Base-by-base conservation (phyloP, 2,888 invertebrate species). In the Eudemis profundana region DNA sequence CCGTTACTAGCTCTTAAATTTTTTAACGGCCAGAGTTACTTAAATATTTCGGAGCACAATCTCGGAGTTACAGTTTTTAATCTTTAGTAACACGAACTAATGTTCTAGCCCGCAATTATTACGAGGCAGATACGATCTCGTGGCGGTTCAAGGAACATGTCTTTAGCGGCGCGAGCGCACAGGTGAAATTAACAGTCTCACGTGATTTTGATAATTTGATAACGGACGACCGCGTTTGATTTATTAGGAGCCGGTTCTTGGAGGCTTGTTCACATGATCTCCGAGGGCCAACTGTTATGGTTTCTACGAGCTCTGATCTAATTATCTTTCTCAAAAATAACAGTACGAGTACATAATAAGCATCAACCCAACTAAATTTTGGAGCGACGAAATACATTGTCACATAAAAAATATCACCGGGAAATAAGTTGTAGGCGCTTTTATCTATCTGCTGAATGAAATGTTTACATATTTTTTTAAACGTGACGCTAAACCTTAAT, bases 141-240 rank as follows among this genome's bases (percentile, higher is more conserved):
- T 73, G 77, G 74, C 79, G 78, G 79, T 89, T 89, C 90, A 86
- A 81, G 86, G 89, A 90, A 90, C 85, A 84, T 82, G 84, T 84
- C 88, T 90, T 88, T 85, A 84, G 82, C 87, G 88, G 87, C 90
- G 59, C 60, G 59, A 10, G 65, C 90, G 89, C 79, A n/a, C n/a
- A 86, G 79, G 78, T 76, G 79, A 87, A 90, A 90, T 90, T 90
- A 89, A 90, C 79, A 79, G 83, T 78, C 86, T 85, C 83, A 90
- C 90, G 91, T 90, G 90, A 83, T 79, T 86, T 87, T 90, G 91
- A 91, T 92, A 90, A 89, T 90, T 89, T 91, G 91, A 92, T 92
- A 91, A 90, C 90, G 79, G 82, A 77, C 83, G 74, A 69, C 70
- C 69, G 73, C 72, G 70, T 84, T 88, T 91, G 90, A 91, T 91